Conservation (phyloP, 2,888 invertebrate species). For the Cabera pusaria region DNA sequence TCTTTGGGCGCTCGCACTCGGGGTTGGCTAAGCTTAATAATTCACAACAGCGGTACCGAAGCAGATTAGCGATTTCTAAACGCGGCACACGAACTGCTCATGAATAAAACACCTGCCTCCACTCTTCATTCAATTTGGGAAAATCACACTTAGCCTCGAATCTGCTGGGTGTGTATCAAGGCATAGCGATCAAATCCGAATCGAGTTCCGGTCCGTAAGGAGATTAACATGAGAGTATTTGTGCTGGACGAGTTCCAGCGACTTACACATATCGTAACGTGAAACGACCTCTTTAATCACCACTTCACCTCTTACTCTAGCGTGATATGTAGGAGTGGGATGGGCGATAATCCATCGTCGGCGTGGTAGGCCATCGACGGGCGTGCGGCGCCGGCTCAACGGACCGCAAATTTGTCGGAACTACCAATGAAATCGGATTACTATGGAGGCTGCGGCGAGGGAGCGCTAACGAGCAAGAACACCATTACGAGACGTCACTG, state of each 20-base stretch:
- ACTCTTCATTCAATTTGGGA: slow-evolving; percentile 48
- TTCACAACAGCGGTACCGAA: slow-evolving; percentile 37
- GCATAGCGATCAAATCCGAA: slow-evolving; percentile 39
- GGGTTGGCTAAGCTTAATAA: slow-evolving; percentile 19
- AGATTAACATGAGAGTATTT: slow-evolving; percentile 50
- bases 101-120: slow-evolving; percentile 48
- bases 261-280: slow-evolving; percentile 49
- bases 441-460: slow-evolving; percentile 57
- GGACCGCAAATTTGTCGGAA: slow-evolving; percentile 78
- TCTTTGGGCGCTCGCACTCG: slow-evolving; percentile 7
- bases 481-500: slow-evolving; percentile 50
- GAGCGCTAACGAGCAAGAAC: slow-evolving; percentile 68
- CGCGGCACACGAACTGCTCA: slow-evolving; percentile 30
- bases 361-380: slow-evolving; percentile 44
- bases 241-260: slow-evolving; percentile 40
- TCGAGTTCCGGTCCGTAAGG: slow-evolving; percentile 41
- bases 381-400: slow-evolving; percentile 55
- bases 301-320: slow-evolving; percentile 38
- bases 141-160: slow-evolving; percentile 46
- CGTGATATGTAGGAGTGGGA: slow-evolving; percentile 41
- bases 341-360: slow-evolving; percentile 50
- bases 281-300: slow-evolving; percentile 55
- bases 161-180: slow-evolving; percentile 39
- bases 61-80: slow-evolving; percentile 27
- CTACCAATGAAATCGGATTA: slow-evolving; percentile 77